phyloP scores from a whole-genome alignment of 2,888 invertebrate genomes.

The Dilophus febrilis region DNA sequence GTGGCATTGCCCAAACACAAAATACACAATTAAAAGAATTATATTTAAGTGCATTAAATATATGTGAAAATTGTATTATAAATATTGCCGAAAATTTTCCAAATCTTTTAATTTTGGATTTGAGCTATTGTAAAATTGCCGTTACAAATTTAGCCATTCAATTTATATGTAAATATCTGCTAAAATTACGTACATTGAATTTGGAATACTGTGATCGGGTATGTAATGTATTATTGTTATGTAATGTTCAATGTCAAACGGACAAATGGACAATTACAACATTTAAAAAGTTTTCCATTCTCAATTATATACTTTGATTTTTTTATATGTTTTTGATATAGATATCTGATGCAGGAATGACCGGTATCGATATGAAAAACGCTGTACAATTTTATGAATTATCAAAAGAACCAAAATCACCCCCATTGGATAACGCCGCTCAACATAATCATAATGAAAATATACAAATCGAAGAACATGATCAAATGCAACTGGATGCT shows the following conservation, averaged over 20 bases:
- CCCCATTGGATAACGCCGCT: too few relatives aligned
- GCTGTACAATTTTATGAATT: conserved; percentile 18
- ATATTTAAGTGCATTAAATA: conserved; percentile 39
- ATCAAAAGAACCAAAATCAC: conserved; percentile 14
- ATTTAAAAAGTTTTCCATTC: too few relatives aligned
- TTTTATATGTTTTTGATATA: too few relatives aligned
- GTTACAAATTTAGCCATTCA: conserved; percentile 52
- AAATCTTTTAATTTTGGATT: conserved; percentile 39
- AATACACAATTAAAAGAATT: conserved; percentile 36
- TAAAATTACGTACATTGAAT: conserved; percentile 38
- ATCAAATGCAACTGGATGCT: conserved; percentile 3
- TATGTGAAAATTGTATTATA: conserved; percentile 44
- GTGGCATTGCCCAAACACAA: conserved; percentile 38
- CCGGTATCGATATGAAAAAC: conserved; percentile 41
- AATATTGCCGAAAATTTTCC: conserved; percentile 40
- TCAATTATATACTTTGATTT: too few relatives aligned
- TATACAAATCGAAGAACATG: conserved; percentile 12
- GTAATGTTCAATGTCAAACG: too few relatives aligned
- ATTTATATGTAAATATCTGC: conserved; percentile 45
- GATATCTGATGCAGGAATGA: conserved; percentile 49
- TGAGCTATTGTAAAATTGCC: conserved; percentile 52
- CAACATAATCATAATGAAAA: too few relatives aligned
- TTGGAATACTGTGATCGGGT: conserved; percentile 49
- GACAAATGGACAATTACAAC: too few relatives aligned
- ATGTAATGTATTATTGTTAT: background rate